Base-by-base conservation (phyloP, 2,888 invertebrate species). In the Psylliodes chrysocephalus region DNA sequence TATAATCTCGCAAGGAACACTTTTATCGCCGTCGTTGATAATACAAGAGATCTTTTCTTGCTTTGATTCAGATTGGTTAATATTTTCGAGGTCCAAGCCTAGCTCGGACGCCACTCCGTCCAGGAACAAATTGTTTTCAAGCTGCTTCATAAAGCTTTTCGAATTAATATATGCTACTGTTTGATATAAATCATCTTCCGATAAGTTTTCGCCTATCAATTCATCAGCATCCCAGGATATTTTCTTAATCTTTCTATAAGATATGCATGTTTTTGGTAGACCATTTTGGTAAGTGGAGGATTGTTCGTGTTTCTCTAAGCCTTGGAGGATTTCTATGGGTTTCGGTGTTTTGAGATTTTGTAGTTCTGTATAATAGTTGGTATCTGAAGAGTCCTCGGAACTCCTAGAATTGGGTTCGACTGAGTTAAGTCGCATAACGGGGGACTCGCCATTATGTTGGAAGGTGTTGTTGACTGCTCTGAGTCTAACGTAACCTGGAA, bases 21-120 rank as follows among this genome's bases (percentile, higher is more conserved):
- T 80, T 8, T 78, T 78, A 0, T 83, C 60, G 82, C 57, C 81
- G 18, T 71, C 68, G 4, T 51, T 54, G 10, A 71, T 52, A 19
- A 69, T 70, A 25, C 90, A 90, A 73, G 89, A 89, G 66, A 93
- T 86, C 64, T 88, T 88, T 0, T 90, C 89, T 1, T 90, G 89
- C 68, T 89, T 87, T 30, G 87, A 87, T 62, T 86, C 83, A 10
- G 88, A 87, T 42, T 81, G 78, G n/a, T 83, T 79, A 1, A 91
- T 81, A 10, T 86, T 83, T 1, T 85, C 83, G 8, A 82, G 75
- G 0, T 85, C 78, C 44, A 92, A 86, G 2, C 87, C 87, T 66
- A 93, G 76, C 18, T 85, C 83, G 0, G 81, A 75, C 0, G 88
- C 89, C 49, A 92, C 77, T 51, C 86, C 85, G 38, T 87, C 82